phyloP scores from a whole-genome alignment of 2,113 vertebrate genomes.

The Gasterosteus nipponicus region DNA sequence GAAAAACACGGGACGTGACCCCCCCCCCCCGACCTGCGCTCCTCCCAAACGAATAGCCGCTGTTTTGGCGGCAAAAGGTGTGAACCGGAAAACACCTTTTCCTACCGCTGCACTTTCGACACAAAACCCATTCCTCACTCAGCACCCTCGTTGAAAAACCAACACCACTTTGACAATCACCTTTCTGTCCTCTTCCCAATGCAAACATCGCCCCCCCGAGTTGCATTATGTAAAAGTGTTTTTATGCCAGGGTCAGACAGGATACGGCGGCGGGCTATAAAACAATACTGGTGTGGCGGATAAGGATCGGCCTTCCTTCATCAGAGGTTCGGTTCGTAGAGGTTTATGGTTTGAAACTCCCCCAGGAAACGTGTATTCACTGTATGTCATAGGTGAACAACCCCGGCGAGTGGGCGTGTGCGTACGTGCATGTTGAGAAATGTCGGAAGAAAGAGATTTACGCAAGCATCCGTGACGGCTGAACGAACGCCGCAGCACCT shows the following conservation, averaged over 20 bases:
- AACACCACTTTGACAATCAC: constrained; percentile 23
- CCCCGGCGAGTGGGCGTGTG: constrained; percentile 1
- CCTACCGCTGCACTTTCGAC: constrained; percentile 37
- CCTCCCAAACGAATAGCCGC: constrained; percentile 55
- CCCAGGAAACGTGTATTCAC: constrained; percentile 45
- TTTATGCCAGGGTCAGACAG: constrained; percentile 35
- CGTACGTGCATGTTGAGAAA: constrained; percentile 1
- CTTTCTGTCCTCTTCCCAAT: constrained; percentile 31
- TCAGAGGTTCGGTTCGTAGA: constrained; percentile 1
- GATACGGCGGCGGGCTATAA: constrained; percentile 49
- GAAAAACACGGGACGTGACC: constrained; percentile 43
- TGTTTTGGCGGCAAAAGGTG: constrained; percentile 41
- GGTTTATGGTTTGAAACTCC: constrained; percentile 59
- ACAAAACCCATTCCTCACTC: constrained; percentile 39
- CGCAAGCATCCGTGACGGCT: neutral
- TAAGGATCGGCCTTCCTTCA: constrained; percentile 58
- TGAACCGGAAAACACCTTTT: constrained; percentile 53
- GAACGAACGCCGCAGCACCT: constrained; percentile 12
- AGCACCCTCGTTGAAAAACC: constrained; percentile 33
- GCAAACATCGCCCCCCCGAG: constrained; percentile 24
- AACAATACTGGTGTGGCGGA: constrained; percentile 60
- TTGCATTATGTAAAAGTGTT: constrained; percentile 29
- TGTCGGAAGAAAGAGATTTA: neutral
- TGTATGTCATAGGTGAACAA: constrained; percentile 38
- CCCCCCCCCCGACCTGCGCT: constrained; percentile 44